Evolutionary conservation across 2,113 vertebrate species (phyloP), one percentile per base, ranked within the genome.

Genomic region (Corvus cornix): DNA sequence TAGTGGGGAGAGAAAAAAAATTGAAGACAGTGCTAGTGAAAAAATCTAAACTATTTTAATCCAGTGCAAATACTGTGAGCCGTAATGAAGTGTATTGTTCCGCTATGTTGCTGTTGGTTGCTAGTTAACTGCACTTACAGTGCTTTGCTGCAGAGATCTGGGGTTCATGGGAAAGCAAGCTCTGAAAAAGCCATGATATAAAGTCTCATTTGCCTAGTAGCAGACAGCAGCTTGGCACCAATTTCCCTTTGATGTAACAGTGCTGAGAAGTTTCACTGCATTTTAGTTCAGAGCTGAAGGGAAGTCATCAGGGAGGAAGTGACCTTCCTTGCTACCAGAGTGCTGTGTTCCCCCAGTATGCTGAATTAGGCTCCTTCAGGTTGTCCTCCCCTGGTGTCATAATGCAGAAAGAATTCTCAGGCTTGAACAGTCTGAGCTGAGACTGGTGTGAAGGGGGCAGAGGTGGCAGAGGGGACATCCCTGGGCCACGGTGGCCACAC

Each of bases 41-140:
- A 92, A 90, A 91, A 95, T 81, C 16, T 28, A 27, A 93, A 52
- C 79, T 95, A 95, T 96, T 94, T 96, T 92, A 96, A 95, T 93
- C 72, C 80, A 33, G 27, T 80, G 90, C 86, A 91, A 92, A 94
- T 87, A 74, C 49, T 80, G 77, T 74, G 80, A 92, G 94, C 73
- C 60, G 81, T 58, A 84, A 74, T 3, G 63, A 95, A 91, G 62
- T 2, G 30, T 23, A 72, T 23, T 81, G 89, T 90, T 88, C 81
- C 7, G 26, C 88, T 90, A 2, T 31, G 89, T 39, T 94, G 87
- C 73, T 88, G 64, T 18, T 81, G 79, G 89, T 89, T 92, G 78
- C 91, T 64, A 53, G 75, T 55, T 73, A 92, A 84, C 35, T 55
- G 66, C 35, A 19, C 44, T 5, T 31, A 41, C 7, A 13, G 31